Evolutionary conservation across 2,888 invertebrate genomes (phyloP).

Genomic region (Metallyticus violacea): DNA sequence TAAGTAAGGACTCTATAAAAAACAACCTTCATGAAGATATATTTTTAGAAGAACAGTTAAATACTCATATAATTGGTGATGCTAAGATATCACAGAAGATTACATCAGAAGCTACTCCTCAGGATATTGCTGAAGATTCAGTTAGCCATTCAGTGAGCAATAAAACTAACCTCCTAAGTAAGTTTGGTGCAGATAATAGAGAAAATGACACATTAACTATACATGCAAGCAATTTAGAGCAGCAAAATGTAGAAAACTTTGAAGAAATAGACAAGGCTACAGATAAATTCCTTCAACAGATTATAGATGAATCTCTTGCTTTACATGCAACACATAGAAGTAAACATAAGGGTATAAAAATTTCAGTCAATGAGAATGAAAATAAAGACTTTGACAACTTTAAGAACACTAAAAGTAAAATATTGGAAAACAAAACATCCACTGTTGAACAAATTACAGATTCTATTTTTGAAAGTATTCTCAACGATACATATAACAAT

Average conservation of each 20-base stretch:
- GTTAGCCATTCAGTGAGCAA: background rate
- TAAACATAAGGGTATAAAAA: background rate
- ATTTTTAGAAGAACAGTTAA: background rate
- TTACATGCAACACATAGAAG: background rate
- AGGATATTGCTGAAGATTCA: background rate
- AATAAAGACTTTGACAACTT: background rate
- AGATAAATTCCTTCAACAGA: background rate
- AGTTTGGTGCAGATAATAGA: background rate
- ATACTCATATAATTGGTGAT: background rate
- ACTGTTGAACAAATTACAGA: conserved; percentile 32
- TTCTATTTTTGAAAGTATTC: conserved; percentile 26
- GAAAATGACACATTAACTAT: background rate
- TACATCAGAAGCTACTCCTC: background rate
- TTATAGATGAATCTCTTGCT: background rate
- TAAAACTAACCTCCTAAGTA: background rate
- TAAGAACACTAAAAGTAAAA: background rate
- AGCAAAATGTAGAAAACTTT: background rate
- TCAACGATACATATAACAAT: conserved; percentile 18
- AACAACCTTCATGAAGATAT: background rate
- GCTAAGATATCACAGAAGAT: background rate
- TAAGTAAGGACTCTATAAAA: background rate
- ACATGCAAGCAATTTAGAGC: background rate
- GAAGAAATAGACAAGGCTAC: background rate
- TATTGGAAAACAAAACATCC: background rate
- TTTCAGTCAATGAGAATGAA: background rate